Evolutionary conservation across 37 sponge, comb jelly and placozoan genomes (phyloP).

Genomic region (Ianthella basta): DNA sequence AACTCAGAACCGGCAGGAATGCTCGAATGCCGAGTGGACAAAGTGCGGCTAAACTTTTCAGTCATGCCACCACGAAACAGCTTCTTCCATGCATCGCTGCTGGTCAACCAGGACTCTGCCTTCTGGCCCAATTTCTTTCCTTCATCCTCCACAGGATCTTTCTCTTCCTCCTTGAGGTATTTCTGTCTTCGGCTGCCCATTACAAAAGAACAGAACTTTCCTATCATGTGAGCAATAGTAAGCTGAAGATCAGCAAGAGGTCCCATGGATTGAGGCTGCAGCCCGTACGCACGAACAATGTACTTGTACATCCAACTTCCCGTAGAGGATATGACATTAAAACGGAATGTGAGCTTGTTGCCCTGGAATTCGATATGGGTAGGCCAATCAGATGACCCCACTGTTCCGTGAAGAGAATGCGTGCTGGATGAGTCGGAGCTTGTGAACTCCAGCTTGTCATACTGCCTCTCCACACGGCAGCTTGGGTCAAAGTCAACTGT

Average conservation of each 20-base stretch:
- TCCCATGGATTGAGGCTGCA: not conserved
- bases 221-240: conserved; percentile 64
- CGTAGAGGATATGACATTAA: conserved; percentile 76
- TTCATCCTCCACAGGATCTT: conserved; percentile 4
- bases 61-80: conserved; percentile 83
- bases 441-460: conserved; percentile 32
- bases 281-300: conserved; percentile 61
- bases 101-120: conserved; percentile 39
- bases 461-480: conserved; percentile 75
- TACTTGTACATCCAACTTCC: conserved; percentile 91
- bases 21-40: conserved; percentile 47
- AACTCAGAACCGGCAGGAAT: conserved; percentile 63
- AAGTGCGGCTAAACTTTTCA: conserved; percentile 18
- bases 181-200: not conserved
- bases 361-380: conserved; percentile 54
- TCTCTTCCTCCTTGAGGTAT: not conserved
- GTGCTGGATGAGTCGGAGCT: not conserved
- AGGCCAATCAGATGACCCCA: conserved; percentile 16
- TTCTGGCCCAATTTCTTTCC: conserved; percentile 28
- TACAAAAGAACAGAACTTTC: conserved; percentile 45
- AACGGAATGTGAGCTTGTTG: conserved; percentile 63
- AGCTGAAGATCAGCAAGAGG: conserved; percentile 67
- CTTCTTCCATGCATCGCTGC: conserved; percentile 83
- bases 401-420: not conserved
- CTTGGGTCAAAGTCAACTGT: conserved; percentile 82